These are phyloP conservation scores for Pachyramphus minor DNA, from an alignment of 2,113 vertebrate genomes.

Conservation along the genomic window DNA sequence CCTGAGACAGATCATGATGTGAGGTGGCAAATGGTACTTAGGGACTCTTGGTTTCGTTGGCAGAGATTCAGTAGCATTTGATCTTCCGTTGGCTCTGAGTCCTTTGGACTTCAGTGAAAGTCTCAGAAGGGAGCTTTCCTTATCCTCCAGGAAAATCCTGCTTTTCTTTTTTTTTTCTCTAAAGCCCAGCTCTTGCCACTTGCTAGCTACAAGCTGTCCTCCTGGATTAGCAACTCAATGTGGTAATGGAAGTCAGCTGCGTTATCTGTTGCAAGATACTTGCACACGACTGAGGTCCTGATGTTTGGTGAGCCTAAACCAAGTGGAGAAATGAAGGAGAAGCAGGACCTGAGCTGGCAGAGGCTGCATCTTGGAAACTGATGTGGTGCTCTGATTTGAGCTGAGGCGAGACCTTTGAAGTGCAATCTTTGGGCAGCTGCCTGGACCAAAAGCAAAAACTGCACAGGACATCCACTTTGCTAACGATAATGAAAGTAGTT, in stretches of 20 bases:
- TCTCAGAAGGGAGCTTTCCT: background rate
- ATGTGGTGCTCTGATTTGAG: background rate
- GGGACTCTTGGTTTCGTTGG: background rate
- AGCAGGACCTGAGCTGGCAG: background rate
- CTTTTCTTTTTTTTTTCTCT: background rate
- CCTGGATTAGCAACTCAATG: background rate
- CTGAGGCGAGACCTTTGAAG: background rate
- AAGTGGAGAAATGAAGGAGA: background rate
- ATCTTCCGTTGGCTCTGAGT: rapidly evolving
- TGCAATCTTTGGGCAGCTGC: background rate
- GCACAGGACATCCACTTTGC: slow-evolving; percentile 26
- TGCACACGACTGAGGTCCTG: background rate
- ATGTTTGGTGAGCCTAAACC: background rate
- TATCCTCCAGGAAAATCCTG: background rate
- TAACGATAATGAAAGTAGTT: slow-evolving; percentile 25
- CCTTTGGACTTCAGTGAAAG: background rate
- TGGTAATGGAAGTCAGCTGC: background rate
- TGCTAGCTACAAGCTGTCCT: background rate
- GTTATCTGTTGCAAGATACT: background rate
- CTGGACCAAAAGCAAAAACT: slow-evolving; percentile 18
- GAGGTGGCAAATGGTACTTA: background rate
- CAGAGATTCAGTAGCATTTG: background rate
- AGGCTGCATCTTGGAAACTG: background rate
- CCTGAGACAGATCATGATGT: background rate
- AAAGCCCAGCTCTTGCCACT: background rate